A percentile compares a stretch with the other conserved stretches of the same genome.
phyloP scores from a whole-genome alignment of 2,888 invertebrate species.

The Drosophila nigricruria region DNA sequence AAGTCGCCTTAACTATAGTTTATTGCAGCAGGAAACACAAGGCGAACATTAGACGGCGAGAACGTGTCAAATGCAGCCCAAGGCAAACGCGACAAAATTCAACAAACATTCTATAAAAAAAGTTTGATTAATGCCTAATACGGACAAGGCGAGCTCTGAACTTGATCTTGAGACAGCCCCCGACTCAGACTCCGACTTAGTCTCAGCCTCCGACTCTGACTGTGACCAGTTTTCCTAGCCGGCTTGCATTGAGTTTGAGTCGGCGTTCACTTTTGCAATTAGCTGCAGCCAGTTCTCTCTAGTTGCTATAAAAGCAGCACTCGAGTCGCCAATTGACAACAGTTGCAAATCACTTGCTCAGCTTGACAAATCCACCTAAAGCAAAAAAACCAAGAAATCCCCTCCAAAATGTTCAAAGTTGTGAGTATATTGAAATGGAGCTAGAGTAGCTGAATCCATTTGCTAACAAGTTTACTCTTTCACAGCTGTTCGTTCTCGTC shows the following conservation, averaged over 20 bases:
- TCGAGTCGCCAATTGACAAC: slow-evolving; percentile 62
- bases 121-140: slow-evolving; percentile 61
- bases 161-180: slow-evolving; percentile 74
- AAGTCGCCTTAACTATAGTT: background rate
- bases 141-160: slow-evolving; percentile 77
- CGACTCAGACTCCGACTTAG: slow-evolving; percentile 15
- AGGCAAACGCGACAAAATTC: slow-evolving; percentile 23
- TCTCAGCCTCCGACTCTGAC: background rate
- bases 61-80: slow-evolving; percentile 20
- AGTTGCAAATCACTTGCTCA: slow-evolving; percentile 74
- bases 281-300: slow-evolving; percentile 34
- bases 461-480: slow-evolving; percentile 5
- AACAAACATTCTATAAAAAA: slow-evolving; percentile 40
- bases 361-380: slow-evolving; percentile 42
- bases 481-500: slow-evolving; percentile 82
- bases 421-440: slow-evolving; percentile 71
- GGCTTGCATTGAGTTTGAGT: slow-evolving; percentile 67
- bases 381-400: background rate
- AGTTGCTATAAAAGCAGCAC: slow-evolving; percentile 74
- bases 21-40: slow-evolving; percentile 61
- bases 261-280: slow-evolving; percentile 70
- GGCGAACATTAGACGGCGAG: slow-evolving; percentile 29
- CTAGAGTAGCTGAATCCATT: slow-evolving; percentile 16
- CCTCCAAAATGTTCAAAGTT: slow-evolving; percentile 84
- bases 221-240: slow-evolving; percentile 60